Base-by-base conservation (phyloP, 2,888 invertebrate genomes). In the Eupithecia subumbrata region DNA sequence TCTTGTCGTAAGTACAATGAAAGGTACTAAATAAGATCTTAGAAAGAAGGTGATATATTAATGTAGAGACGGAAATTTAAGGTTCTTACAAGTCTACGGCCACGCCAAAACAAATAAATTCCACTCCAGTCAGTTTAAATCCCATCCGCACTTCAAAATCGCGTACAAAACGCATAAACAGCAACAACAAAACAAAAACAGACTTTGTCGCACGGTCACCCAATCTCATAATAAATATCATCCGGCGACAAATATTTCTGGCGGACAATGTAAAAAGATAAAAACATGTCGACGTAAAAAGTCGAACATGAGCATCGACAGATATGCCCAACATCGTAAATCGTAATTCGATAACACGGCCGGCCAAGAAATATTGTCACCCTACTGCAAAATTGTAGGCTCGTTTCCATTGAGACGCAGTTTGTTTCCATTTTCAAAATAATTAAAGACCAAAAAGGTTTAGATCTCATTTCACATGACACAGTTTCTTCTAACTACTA, bases 321-420 rank as follows among this genome's bases (percentile, higher is more conserved):
- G 91, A 91, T 91, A 92, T 86, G 85, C 83, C 81, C 84, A 83
- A 84, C 85, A 82, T 86, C 86, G 92, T 93, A 93, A 92, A 92
- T 91, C 92, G 93, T 89, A 92, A 94, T 91, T 92, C 92, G 94
- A 94, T 94, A 94, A 93, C 90, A 83, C 85, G 76, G 69, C 73
- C 82, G 80, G 75, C 72, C 73, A 69, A 73, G 78, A 77, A 84
- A 83, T 82, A 85, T 86, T 90, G 89, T 90, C 89, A 90, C 88
- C 84, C 80, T 82, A 82, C 78, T 34, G 75, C 77, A 69, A 76
- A 77, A 80, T 81, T 77, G 71, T 72, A 25, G 14, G 76, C 63
- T 64, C 40, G 68, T 72, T 63, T 75, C 75, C 75, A 73, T 71
- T 73, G 75, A 22, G 12, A 25, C 4, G 25, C 14, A 22, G 69